Percentiles rank a stretch among this genome's conserved stretches.
Evolutionary conservation across 2,113 vertebrate species (phyloP).

Genomic region (Probosciger aterrimus): DNA sequence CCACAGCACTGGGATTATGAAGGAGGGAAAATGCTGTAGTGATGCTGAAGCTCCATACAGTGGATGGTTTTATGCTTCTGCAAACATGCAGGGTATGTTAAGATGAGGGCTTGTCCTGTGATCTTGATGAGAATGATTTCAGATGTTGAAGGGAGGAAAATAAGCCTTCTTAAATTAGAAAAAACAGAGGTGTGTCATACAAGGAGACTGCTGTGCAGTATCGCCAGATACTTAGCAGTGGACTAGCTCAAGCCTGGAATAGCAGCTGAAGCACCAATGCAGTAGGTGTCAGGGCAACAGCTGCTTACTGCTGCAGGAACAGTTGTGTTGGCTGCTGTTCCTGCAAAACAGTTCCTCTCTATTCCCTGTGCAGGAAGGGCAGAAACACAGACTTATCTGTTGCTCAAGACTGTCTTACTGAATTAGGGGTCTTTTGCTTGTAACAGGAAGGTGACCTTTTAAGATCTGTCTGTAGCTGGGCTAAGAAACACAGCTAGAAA

Average conservation of each 20-base stretch:
- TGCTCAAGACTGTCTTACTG: background rate
- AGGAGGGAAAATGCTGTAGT: background rate
- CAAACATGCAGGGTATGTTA: background rate
- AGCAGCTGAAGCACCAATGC: background rate
- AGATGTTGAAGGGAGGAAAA: background rate
- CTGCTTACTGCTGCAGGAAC: background rate
- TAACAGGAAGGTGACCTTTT: background rate
- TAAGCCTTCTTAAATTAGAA: slow-evolving; percentile 1
- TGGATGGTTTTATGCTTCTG: background rate
- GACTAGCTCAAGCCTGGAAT: background rate
- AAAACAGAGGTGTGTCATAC: background rate
- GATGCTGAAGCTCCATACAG: background rate
- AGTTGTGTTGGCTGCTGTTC: background rate
- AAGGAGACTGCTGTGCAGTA: background rate
- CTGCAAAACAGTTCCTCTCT: background rate
- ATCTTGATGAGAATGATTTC: slow-evolving; percentile 2
- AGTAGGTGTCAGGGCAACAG: background rate
- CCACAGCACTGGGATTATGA: background rate
- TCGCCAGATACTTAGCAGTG: background rate
- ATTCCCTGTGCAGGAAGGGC: background rate
- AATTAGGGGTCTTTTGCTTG: background rate
- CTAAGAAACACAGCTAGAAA: background rate
- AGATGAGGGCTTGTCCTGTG: background rate
- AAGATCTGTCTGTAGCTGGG: background rate
- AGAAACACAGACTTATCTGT: background rate